Conservation (phyloP, 2,888 invertebrate species). For the Lycophotia porphyrea region DNA sequence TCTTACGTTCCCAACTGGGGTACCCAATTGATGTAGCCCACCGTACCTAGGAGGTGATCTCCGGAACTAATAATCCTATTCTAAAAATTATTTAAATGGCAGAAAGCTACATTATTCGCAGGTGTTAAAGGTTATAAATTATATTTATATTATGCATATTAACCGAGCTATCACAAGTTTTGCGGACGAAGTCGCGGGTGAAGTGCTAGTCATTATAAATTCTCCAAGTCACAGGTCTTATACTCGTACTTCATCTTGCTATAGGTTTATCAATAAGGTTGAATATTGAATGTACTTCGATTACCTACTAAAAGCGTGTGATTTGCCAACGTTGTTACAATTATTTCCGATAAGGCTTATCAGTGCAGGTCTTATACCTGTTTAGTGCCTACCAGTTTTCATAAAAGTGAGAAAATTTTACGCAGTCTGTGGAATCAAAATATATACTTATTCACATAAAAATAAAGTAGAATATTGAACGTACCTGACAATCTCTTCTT, state of each 20-base stretch:
- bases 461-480: conserved; percentile 8
- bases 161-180: no score
- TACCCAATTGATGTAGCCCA: no score
- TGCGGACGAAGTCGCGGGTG: no score
- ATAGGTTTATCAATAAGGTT: not conserved
- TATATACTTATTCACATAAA: fast-evolving
- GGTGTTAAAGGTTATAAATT: no score
- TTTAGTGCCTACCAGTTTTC: not conserved
- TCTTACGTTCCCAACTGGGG: no score
- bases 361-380: not conserved
- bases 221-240: no score
- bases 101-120: no score
- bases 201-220: no score
- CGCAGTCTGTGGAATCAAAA: not conserved
- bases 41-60: no score
- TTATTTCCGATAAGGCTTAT: not conserved
- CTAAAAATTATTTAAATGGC: no score
- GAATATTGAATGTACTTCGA: not conserved
- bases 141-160: no score
- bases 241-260: not conserved
- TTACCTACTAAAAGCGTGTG: not conserved
- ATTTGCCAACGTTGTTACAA: not conserved
- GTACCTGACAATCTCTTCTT: conserved; percentile 97
- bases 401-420: conserved; percentile 60
- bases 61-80: no score